Conservation (phyloP, 2,888 invertebrate species). For the Boloria euphrosyne region DNA sequence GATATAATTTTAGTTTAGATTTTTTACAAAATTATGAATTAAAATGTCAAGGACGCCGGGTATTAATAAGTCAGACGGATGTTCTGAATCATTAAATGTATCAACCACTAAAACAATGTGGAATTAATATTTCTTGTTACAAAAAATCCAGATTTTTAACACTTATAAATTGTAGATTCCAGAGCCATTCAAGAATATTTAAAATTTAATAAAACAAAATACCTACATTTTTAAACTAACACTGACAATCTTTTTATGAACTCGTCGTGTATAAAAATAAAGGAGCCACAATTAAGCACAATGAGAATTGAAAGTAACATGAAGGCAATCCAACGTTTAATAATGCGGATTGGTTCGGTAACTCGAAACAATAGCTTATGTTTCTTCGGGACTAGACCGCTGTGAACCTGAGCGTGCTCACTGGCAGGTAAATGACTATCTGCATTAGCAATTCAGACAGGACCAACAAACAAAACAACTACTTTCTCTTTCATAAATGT, state of each 20-base stretch:
- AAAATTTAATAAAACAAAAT: neutral
- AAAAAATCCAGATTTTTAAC: conserved; percentile 11
- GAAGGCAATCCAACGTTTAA: conserved; percentile 61
- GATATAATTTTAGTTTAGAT: too few species aligned
- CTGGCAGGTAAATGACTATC: conserved; percentile 59
- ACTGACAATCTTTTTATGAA: conserved; percentile 5
- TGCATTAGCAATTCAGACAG: conserved; percentile 63
- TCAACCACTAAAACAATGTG: conserved; percentile 2
- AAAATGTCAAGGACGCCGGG: conserved; percentile 7
- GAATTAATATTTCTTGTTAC: conserved; percentile 5
- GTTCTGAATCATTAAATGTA: neutral
- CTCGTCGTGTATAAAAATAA: conserved; percentile 9
- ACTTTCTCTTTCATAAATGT: conserved; percentile 62
- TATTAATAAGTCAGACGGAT: neutral
- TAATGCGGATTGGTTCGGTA: conserved; percentile 62
- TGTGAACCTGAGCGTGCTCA: conserved; percentile 52
- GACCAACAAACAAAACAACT: conserved; percentile 60
- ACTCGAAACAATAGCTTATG: conserved; percentile 60
- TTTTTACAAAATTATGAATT: neutral
- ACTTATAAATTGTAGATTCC: too few species aligned
- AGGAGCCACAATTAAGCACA: conserved; percentile 27
- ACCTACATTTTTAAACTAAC: conserved; percentile 13
- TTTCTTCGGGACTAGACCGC: conserved; percentile 57
- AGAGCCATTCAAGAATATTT: too few species aligned
- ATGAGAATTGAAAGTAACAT: conserved; percentile 41